Conservation (phyloP, 2,113 vertebrate genomes). For the Eulemur macaco region DNA sequence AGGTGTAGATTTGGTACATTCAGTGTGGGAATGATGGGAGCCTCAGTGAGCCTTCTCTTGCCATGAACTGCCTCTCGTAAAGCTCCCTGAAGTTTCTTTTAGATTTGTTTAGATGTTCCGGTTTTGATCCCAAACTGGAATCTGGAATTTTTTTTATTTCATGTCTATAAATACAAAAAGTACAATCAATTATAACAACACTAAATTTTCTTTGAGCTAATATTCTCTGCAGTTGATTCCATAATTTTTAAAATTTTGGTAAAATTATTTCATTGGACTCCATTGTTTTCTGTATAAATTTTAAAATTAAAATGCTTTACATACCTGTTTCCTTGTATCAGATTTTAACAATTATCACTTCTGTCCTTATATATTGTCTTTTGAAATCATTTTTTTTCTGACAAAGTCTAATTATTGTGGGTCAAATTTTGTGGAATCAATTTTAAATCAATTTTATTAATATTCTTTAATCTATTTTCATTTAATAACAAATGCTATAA, state of each 20-base stretch:
- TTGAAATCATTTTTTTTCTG: background rate
- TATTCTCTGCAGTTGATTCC: background rate
- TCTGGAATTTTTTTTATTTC: background rate
- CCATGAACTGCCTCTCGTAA: background rate
- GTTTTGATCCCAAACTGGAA: background rate
- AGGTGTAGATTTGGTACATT: background rate
- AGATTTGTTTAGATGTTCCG: background rate
- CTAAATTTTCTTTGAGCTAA: background rate
- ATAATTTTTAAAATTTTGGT: background rate
- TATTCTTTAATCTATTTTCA: background rate
- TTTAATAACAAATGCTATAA: background rate
- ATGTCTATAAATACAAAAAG: background rate
- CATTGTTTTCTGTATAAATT: background rate
- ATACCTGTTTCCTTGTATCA: background rate
- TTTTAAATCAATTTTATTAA: background rate
- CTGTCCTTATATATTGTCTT: background rate
- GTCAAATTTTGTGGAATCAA: background rate
- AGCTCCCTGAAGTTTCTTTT: background rate
- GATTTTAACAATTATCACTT: background rate
- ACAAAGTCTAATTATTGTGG: background rate
- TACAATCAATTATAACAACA: background rate
- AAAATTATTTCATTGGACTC: background rate
- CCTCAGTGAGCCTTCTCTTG: background rate
- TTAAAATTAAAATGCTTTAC: background rate
- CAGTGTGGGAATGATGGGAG: accelerated